These are phyloP conservation scores for Drosophila novamexicana DNA, from an alignment of 1,140 invertebrate genomes.

Conservation along the genomic window DNA sequence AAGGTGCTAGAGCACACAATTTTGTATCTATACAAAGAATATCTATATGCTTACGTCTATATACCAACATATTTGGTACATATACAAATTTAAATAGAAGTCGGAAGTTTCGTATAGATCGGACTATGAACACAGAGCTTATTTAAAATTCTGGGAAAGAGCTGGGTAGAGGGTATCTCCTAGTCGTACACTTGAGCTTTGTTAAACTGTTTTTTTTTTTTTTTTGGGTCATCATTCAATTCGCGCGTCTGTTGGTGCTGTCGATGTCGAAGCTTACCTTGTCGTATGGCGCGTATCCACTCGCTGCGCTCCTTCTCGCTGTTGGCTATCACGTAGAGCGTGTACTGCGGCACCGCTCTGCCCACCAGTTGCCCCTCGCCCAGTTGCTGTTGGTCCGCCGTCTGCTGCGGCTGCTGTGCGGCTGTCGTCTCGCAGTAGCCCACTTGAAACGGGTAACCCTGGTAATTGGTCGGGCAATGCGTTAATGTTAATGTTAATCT, in stretches of 20 bases:
- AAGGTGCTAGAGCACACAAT: too few relatives aligned
- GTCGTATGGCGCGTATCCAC: constrained; percentile 91
- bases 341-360: constrained; percentile 87
- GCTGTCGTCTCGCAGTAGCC: constrained; percentile 88
- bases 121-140: too few relatives aligned
- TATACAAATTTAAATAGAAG: too few relatives aligned
- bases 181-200: background rate
- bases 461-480: constrained; percentile 43
- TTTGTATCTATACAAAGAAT: too few relatives aligned
- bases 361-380: constrained; percentile 71
- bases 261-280: constrained; percentile 85
- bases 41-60: too few relatives aligned
- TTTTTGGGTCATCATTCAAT: constrained; percentile 52
- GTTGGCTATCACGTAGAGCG: constrained; percentile 90
- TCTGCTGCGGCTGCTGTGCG: constrained; percentile 39
- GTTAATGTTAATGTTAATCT: constrained; percentile 44
- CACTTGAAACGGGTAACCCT: constrained; percentile 89
- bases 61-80: background rate
- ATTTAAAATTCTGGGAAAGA: background rate
- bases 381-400: constrained; percentile 33
- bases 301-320: constrained; percentile 89
- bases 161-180: background rate
- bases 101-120: too few relatives aligned
- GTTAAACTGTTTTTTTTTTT: background rate
- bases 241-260: constrained; percentile 1